These are phyloP conservation scores for Mus spretus DNA, from an alignment of 2,797 vertebrate genomes.

Conservation along the genomic window DNA sequence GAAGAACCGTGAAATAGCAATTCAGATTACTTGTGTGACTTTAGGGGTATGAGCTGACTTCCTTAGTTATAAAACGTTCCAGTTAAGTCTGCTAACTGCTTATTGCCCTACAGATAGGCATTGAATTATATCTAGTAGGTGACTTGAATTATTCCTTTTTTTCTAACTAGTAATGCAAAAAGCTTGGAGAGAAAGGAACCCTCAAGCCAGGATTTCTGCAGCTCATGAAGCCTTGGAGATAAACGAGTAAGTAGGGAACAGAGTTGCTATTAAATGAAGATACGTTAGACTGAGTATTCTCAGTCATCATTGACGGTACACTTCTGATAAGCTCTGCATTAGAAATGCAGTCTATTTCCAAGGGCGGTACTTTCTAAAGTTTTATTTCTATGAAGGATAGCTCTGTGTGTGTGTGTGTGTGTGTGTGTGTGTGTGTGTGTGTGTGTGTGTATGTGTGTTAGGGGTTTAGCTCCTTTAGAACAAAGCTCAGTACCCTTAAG, in stretches of 20 bases:
- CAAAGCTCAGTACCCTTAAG: conserved; percentile 52
- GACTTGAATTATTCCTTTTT: conserved; percentile 75
- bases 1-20: conserved; percentile 67
- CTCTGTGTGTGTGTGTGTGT: neutral
- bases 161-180: conserved; percentile 97
- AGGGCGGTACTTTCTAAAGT: neutral
- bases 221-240: conserved; percentile 98
- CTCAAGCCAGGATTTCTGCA: conserved; percentile 98
- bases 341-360: conserved; percentile 44
- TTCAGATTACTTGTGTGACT: conserved; percentile 43
- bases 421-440: neutral
- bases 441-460: neutral
- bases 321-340: conserved; percentile 39
- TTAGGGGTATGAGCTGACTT: conserved; percentile 63
- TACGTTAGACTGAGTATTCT: conserved; percentile 40
- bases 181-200: conserved; percentile 99
- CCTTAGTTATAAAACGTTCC: conserved; percentile 65
- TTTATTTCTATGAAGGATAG: conserved; percentile 7
- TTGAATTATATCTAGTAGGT: conserved; percentile 72
- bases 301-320: conserved; percentile 42
- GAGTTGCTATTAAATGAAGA: conserved; percentile 51
- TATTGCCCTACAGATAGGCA: conserved; percentile 49
- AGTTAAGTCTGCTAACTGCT: conserved; percentile 72
- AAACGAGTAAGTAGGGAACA: conserved; percentile 94
- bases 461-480: conserved; percentile 20